Conservation (phyloP, 2,888 invertebrate species). For the Drosophila lacicola region DNA sequence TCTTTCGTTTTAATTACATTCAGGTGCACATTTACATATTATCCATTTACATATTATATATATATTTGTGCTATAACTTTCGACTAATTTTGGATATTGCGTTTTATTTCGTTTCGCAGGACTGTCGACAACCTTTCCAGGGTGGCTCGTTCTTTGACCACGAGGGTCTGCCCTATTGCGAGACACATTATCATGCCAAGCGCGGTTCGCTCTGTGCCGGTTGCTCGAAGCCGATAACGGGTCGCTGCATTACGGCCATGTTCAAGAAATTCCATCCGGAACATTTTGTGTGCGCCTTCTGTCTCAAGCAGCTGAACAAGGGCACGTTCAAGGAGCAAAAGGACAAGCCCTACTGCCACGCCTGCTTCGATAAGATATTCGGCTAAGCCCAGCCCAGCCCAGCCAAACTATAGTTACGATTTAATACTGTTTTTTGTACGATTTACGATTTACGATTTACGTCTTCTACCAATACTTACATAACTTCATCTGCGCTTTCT, state of each 20-base stretch:
- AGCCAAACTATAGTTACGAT: conserved; percentile 39
- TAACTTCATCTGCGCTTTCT: conserved; percentile 69
- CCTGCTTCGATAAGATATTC: conserved; percentile 98
- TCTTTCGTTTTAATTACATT: too few relatives aligned
- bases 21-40: too few relatives aligned
- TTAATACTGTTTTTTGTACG: conserved; percentile 61
- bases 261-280: conserved; percentile 99
- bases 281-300: conserved; percentile 99
- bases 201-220: conserved; percentile 98
- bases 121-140: conserved; percentile 98
- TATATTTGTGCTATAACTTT: conserved; percentile 11
- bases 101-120: conserved; percentile 87
- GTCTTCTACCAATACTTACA: conserved; percentile 43
- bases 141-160: conserved; percentile 99
- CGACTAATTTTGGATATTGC: not conserved
- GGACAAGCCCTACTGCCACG: conserved; percentile 99
- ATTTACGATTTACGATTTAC: conserved; percentile 45
- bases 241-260: conserved; percentile 99
- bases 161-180: conserved; percentile 98
- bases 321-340: conserved; percentile 99
- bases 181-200: conserved; percentile 99
- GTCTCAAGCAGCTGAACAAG: conserved; percentile 98
- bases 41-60: not conserved
- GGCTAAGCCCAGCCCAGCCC: conserved; percentile 87
- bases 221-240: conserved; percentile 98